These are phyloP conservation scores for Sorex fumeus DNA, from an alignment of 2,113 vertebrate species.

Conservation along the genomic window DNA sequence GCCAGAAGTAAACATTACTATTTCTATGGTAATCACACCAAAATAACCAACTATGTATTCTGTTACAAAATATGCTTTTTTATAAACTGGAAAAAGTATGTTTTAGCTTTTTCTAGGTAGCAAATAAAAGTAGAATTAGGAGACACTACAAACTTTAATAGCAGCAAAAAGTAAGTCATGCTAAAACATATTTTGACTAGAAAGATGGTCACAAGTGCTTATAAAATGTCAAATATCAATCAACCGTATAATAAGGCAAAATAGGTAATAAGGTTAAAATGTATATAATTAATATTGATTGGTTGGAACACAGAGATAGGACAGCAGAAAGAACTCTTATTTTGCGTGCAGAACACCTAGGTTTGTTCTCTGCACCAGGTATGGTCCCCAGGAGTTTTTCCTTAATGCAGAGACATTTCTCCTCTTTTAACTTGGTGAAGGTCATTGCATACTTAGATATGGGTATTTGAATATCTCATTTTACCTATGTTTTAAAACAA, in stretches of 20 bases:
- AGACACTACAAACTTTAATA: neutral
- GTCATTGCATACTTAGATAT: no score
- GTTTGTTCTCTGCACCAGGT: no score
- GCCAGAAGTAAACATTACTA: neutral
- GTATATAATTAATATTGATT: no score
- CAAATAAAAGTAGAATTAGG: neutral
- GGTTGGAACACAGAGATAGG: no score
- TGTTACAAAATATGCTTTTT: neutral
- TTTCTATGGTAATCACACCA: neutral
- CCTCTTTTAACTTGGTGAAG: no score
- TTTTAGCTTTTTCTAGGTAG: neutral
- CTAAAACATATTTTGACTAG: neutral
- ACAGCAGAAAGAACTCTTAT: no score
- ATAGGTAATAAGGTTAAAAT: no score
- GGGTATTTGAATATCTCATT: no score
- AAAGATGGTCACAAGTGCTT: neutral
- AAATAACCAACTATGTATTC: neutral
- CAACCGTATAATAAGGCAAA: neutral
- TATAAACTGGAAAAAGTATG: neutral
- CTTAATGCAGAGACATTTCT: no score
- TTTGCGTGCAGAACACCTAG: no score
- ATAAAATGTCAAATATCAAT: neutral
- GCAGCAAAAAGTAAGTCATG: neutral
- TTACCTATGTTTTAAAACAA: no score
- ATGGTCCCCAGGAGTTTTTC: no score